phyloP scores from a whole-genome alignment of 2,113 vertebrate species.

The Sinocyclocheilus anophthalmus region DNA sequence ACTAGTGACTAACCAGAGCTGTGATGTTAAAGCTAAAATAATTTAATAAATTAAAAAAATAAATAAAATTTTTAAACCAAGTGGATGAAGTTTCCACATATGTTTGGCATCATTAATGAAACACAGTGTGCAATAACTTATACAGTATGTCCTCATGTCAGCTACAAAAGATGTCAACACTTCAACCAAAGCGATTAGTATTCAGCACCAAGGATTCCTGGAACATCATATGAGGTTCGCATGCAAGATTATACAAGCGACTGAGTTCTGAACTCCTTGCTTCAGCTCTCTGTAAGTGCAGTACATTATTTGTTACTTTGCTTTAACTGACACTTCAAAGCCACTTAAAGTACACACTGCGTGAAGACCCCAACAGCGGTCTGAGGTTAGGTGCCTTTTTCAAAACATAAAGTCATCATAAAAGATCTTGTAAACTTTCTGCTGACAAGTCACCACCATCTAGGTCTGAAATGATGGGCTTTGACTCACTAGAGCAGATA shows the following conservation, averaged over 20 bases:
- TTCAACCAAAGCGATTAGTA: no score
- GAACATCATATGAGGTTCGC: background rate
- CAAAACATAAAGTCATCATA: background rate
- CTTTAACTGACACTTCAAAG: constrained; percentile 17
- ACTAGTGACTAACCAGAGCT: no score
- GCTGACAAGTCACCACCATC: background rate
- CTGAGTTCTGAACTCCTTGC: background rate
- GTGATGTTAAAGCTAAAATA: no score
- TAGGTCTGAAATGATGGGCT: background rate
- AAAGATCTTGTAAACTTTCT: background rate
- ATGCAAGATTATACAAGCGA: background rate
- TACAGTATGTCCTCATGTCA: no score
- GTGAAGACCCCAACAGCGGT: background rate
- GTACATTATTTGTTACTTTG: constrained; percentile 8
- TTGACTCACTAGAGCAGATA: background rate
- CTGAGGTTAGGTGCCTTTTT: constrained; percentile 14
- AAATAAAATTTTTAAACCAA: no score
- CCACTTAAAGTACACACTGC: background rate
- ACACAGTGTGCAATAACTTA: no score
- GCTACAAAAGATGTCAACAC: no score
- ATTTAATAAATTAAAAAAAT: no score
- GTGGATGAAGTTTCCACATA: no score
- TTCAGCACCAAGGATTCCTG: no score
- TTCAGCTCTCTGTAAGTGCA: background rate
- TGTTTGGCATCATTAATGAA: no score